A percentile compares a stretch with the other conserved stretches of the same genome.
phyloP scores from a whole-genome alignment of 2,797 vertebrate species.

The Enteromius viviparus region DNA sequence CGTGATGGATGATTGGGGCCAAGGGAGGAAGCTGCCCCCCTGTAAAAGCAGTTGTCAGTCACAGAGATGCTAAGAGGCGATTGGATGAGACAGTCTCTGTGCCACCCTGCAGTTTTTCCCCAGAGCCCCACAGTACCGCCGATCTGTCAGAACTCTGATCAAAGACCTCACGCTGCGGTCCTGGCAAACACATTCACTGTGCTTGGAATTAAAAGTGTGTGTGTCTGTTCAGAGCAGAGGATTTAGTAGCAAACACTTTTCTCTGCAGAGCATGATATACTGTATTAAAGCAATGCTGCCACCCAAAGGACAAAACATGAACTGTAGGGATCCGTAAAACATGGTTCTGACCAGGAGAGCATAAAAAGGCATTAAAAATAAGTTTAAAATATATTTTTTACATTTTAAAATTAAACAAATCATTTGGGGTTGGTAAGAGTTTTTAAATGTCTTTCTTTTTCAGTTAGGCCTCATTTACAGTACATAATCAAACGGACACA shows the following conservation, averaged over 20 bases:
- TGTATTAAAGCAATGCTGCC: conserved; percentile 32
- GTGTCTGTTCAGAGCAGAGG: conserved; percentile 20
- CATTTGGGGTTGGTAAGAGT: neutral
- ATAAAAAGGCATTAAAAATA: neutral
- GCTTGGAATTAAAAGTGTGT: conserved; percentile 37
- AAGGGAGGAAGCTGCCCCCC: conserved; percentile 10
- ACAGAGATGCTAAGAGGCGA: conserved; percentile 28
- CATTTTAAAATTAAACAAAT: neutral
- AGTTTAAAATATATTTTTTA: neutral
- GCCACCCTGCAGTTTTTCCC: conserved; percentile 37
- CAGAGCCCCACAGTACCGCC: conserved; percentile 52
- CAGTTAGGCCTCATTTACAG: neutral
- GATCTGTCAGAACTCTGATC: conserved; percentile 8
- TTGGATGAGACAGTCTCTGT: conserved; percentile 37
- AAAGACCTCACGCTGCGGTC: conserved; percentile 9
- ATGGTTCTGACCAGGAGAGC: neutral
- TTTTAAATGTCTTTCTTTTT: no score
- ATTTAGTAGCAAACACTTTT: conserved; percentile 32
- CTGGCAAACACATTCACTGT: neutral
- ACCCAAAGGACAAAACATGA: conserved; percentile 32
- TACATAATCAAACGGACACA: neutral
- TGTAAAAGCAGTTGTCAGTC: conserved; percentile 45
- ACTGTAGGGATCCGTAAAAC: neutral
- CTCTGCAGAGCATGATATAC: conserved; percentile 4
- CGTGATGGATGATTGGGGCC: conserved; percentile 17